phyloP scores from a whole-genome alignment of 2,797 vertebrate species.

The Chloroceryle inda region DNA sequence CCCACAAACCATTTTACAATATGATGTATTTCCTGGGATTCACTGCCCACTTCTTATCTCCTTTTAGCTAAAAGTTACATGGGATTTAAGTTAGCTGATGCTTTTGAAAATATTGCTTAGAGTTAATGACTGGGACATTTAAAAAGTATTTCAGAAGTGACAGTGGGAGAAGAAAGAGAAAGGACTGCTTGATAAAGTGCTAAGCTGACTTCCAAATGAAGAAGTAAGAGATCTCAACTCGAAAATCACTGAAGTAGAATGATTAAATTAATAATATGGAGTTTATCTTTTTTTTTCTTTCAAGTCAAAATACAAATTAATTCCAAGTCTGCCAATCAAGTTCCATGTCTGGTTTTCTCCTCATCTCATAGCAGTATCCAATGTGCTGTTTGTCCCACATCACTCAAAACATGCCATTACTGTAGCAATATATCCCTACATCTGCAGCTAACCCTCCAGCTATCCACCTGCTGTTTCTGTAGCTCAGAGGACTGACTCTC shows the following conservation, averaged over 20 bases:
- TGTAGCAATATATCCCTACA: not conserved
- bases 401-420: not conserved
- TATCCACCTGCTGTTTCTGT: not conserved
- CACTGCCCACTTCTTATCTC: not conserved
- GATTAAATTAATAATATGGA: not conserved
- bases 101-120: not conserved
- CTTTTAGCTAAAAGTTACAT: not conserved
- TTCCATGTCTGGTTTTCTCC: not conserved
- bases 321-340: not conserved
- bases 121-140: not conserved
- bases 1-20: not conserved
- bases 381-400: not conserved
- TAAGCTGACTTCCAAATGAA: not conserved
- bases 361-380: not conserved
- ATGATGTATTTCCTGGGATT: not conserved
- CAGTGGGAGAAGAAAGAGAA: not conserved
- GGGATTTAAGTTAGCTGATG: not conserved
- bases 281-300: not conserved
- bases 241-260: not conserved
- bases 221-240: not conserved
- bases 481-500: not conserved
- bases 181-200: not conserved
- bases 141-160: not conserved
- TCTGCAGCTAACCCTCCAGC: not conserved
- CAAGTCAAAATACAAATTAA: not conserved